phyloP scores from a whole-genome alignment of 2,797 vertebrate species.

The Gymnocypris eckloni region DNA sequence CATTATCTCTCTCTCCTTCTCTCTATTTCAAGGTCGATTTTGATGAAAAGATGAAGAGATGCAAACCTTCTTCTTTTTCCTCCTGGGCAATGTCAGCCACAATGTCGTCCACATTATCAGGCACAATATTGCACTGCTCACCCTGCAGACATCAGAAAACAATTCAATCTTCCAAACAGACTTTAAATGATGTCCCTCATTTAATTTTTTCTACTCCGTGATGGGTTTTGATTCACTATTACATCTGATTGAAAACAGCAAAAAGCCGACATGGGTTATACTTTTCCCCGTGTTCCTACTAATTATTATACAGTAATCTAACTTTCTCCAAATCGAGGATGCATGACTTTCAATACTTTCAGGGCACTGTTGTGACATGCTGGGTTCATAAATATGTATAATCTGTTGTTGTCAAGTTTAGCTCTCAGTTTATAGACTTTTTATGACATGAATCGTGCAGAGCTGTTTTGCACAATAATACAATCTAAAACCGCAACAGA shows the following conservation, averaged over 20 bases:
- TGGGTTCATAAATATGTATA: slow-evolving; percentile 27
- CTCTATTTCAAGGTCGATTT: neutral
- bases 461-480: slow-evolving; percentile 10
- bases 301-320: slow-evolving; percentile 4
- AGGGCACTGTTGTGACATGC: slow-evolving; percentile 16
- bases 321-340: neutral
- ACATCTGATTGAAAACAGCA: slow-evolving; percentile 6
- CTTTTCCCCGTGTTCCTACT: neutral
- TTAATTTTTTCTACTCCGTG: neutral
- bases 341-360: slow-evolving; percentile 12
- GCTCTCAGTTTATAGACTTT: slow-evolving; percentile 6
- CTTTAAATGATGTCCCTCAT: slow-evolving; percentile 5
- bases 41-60: slow-evolving; percentile 19
- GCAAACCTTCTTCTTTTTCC: slow-evolving; percentile 96
- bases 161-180: slow-evolving; percentile 13
- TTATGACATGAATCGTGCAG: slow-evolving; percentile 37
- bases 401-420: slow-evolving; percentile 9
- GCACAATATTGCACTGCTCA: slow-evolving; percentile 97
- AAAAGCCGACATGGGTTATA: neutral
- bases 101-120: slow-evolving; percentile 97
- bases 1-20: neutral
- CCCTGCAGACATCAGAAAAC: slow-evolving; percentile 80
- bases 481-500: neutral
- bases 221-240: neutral
- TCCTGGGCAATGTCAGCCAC: slow-evolving; percentile 96